Evolutionary conservation across 2,888 invertebrate genomes (phyloP), one percentile per base, ranked within the genome.

Genomic region (Dryobota labecula): DNA sequence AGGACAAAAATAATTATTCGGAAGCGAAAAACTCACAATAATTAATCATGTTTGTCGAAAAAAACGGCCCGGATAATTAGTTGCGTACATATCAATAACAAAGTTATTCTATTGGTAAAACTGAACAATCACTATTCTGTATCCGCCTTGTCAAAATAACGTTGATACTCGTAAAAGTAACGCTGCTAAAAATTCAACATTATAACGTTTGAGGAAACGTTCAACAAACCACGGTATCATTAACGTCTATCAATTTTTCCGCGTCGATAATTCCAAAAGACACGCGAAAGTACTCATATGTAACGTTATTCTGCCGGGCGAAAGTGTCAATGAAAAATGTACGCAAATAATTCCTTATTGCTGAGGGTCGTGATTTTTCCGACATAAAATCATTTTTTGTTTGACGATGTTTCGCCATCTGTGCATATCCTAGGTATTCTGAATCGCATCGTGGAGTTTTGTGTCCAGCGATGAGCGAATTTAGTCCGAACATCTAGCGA

Each of bases 21-120:
- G 76, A 75, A 78, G 60, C 30, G 41, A 62, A 62, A 74, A 69
- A 41, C 33, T 33, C 1, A 41, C n/a, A 57, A 63, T 9, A 53
- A 76, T 78, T 63, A 78, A 78, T 80, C 80, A 76, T 62, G 51
- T 54, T 47, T 62, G 54, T 41, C 6, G 27, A 79, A 74, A 79
- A 78, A 67, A 74, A 51, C 1, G 8, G 33, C 27, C 33, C n/a
- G 36, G 33, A 57, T 70, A 80, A 78, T 63, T 80, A 70, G 51
- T 63, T 68, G 43, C 61, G 47, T 67, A 49, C 20, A 47, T 58
- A 73, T 73, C 60, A 76, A 60, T 79, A 79, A 58, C 75, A 57
- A 13, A 79, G 15, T 70, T 61, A 58, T 43, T 47, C 20, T 58
- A 30, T 47, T 13, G 9, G 51, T 76, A 33, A 47, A 73, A 79